Evolutionary conservation across 2,888 invertebrate genomes (phyloP).

Genomic region (Apamea monoglypha): DNA sequence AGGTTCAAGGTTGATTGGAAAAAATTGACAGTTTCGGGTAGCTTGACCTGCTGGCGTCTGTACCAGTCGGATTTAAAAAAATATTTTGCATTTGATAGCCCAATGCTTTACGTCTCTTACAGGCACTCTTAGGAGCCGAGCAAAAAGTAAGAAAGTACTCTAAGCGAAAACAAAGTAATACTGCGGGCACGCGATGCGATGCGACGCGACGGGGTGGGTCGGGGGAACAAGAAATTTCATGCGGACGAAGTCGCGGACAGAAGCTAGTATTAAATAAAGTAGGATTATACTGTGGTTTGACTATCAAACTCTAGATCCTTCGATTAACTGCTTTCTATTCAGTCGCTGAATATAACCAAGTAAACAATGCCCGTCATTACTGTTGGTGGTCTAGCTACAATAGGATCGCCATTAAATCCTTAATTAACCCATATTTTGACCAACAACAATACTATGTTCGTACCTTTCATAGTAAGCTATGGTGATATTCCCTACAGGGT

Average conservation of each 20-base stretch:
- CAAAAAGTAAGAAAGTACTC: too few relatives aligned
- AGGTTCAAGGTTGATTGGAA: too few relatives aligned
- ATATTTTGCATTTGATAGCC: too few relatives aligned
- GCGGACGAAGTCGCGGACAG: background rate
- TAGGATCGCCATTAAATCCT: conserved; percentile 10
- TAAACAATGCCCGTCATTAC: conserved; percentile 41
- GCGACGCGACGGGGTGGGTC: background rate
- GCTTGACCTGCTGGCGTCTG: too few relatives aligned
- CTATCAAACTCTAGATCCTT: conserved; percentile 11
- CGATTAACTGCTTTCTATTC: conserved; percentile 33
- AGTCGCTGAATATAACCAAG: conserved; percentile 40
- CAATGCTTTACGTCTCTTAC: too few relatives aligned
- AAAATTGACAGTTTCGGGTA: too few relatives aligned
- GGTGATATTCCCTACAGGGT: background rate
- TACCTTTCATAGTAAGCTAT: background rate
- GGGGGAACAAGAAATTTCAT: background rate
- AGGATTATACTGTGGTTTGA: background rate
- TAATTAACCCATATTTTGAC: conserved; percentile 42
- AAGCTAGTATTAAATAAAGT: background rate
- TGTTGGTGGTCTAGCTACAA: conserved; percentile 36
- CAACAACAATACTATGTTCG: background rate
- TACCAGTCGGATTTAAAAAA: too few relatives aligned
- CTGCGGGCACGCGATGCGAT: too few relatives aligned
- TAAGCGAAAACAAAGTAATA: too few relatives aligned
- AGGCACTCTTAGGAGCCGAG: too few relatives aligned